A percentile compares a stretch with the other conserved stretches of the same genome.
phyloP scores from a whole-genome alignment of 1,140 invertebrate species.

The Helicoverpa zea region DNA sequence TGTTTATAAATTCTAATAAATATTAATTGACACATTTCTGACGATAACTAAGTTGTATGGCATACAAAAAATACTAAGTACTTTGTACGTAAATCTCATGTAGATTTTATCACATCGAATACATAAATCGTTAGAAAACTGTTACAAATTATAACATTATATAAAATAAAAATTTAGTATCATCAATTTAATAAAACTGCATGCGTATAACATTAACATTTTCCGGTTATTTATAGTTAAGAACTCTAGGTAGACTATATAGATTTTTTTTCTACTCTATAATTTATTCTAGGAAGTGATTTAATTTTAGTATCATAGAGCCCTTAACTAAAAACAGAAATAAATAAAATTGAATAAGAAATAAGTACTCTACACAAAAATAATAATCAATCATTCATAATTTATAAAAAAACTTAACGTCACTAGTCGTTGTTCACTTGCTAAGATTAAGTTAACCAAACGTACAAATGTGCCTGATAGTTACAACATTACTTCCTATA shows the following conservation, averaged over 20 bases:
- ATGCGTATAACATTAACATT: neutral
- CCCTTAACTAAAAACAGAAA: conserved; percentile 9
- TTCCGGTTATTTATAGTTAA: neutral
- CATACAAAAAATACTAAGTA: conserved; percentile 76
- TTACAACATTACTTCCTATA: neutral
- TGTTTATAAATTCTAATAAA: conserved; percentile 14
- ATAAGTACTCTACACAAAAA: conserved; percentile 27
- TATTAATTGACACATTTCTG: conserved; percentile 58
- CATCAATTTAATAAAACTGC: neutral
- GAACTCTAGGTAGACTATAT: neutral
- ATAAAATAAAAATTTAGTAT: conserved; percentile 18
- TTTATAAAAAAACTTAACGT: conserved; percentile 24
- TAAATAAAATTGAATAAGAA: conserved; percentile 27
- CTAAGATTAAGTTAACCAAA: neutral
- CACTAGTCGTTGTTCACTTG: conserved; percentile 29
- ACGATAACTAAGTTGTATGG: conserved; percentile 60
- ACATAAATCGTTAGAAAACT: conserved; percentile 40
- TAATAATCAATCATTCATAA: neutral
- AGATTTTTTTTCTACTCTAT: neutral
- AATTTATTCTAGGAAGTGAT: too few relatives aligned
- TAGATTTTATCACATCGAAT: conserved; percentile 55
- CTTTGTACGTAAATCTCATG: conserved; percentile 72
- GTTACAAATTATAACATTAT: conserved; percentile 27
- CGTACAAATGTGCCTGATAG: neutral
- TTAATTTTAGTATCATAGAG: neutral